Conservation (phyloP, 2,797 vertebrate species). For the Peromyscus aztecus region DNA sequence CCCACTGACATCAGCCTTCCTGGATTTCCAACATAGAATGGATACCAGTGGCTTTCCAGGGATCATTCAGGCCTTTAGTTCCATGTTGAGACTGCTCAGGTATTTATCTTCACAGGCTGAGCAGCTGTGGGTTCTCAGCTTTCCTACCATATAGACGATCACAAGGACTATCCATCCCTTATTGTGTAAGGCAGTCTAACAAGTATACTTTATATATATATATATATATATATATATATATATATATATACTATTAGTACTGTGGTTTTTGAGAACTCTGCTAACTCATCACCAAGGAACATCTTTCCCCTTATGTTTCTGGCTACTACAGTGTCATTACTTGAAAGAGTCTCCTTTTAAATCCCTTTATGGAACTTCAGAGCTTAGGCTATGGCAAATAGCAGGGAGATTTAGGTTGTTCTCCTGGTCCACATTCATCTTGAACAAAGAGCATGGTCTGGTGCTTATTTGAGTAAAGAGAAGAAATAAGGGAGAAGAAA, state of each 20-base stretch:
- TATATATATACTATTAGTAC: not conserved
- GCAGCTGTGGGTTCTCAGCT: not conserved
- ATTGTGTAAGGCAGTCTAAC: not conserved
- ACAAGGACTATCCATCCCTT: not conserved
- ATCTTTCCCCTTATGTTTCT: constrained; percentile 30
- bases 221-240: too few species aligned
- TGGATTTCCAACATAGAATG: not conserved
- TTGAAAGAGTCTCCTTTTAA: constrained; percentile 27
- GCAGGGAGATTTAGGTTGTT: not conserved
- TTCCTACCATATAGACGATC: too few species aligned
- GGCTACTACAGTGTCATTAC: not conserved
- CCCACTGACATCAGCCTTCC: not conserved
- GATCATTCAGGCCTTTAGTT: not conserved
- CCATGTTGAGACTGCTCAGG: not conserved
- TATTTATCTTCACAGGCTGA: not conserved
- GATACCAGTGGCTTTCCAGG: too few species aligned
- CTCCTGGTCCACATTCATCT: constrained; percentile 6
- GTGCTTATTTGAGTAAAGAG: constrained; percentile 11
- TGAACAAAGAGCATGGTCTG: not conserved
- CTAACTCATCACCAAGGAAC: fast-evolving
- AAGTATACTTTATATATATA: not conserved
- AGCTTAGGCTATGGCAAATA: not conserved
- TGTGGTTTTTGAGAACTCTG: not conserved
- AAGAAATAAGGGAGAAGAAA: not conserved
- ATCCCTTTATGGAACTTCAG: not conserved